Evolutionary conservation across 2,888 invertebrate species (phyloP).

Genomic region (Octonoba sinensis): DNA sequence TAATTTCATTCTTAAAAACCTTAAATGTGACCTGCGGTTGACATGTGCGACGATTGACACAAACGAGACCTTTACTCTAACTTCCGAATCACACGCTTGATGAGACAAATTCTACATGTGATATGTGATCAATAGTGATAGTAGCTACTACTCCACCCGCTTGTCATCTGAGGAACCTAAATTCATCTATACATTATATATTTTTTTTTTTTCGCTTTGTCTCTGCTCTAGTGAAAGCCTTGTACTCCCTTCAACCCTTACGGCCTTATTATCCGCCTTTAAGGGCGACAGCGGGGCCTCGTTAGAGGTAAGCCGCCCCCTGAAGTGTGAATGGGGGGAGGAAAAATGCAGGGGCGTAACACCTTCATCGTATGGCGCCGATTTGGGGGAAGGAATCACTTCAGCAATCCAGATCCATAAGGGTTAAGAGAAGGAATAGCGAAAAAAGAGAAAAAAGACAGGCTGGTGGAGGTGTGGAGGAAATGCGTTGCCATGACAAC

Average conservation of each 20-base stretch:
- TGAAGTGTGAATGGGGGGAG: background rate
- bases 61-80: too few species aligned
- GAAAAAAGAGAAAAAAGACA: constrained; percentile 21
- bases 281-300: constrained; percentile 51
- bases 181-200: constrained; percentile 42
- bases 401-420: constrained; percentile 57
- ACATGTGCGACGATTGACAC: too few species aligned
- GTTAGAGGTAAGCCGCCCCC: constrained; percentile 59
- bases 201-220: background rate
- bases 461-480: constrained; percentile 14
- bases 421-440: constrained; percentile 36
- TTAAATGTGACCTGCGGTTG: too few species aligned
- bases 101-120: background rate
- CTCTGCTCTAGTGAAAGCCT: too few species aligned
- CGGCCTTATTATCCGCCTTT: constrained; percentile 58
- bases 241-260: constrained; percentile 2
- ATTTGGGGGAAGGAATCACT: constrained; percentile 53
- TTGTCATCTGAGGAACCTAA: constrained; percentile 25
- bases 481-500: constrained; percentile 59
- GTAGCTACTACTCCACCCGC: background rate
- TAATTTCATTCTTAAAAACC: too few species aligned
- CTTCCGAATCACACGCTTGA: too few species aligned
- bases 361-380: constrained; percentile 51
- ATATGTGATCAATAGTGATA: constrained; percentile 19
- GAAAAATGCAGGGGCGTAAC: constrained; percentile 20